Percentiles rank a stretch among this genome's conserved stretches.
Conservation (phyloP, 2,113 vertebrate species). For the Pachycephala philippinensis region DNA sequence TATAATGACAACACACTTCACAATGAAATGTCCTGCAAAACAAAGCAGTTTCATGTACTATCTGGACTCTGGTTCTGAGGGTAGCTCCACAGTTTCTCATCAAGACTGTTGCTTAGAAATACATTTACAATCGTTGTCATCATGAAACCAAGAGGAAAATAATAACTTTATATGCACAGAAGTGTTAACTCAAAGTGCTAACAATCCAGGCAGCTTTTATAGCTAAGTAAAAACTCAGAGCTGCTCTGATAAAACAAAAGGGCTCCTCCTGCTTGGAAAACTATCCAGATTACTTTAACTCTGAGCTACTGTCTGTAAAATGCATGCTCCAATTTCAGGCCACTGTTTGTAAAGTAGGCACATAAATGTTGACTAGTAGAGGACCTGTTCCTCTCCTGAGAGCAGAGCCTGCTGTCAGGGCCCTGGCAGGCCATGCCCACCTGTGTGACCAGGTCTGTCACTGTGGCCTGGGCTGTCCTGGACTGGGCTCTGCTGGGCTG, state of each 20-base stretch:
- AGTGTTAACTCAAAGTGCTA: background rate
- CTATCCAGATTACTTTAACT: background rate
- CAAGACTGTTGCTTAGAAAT: background rate
- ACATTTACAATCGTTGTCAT: background rate
- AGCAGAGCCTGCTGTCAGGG: background rate
- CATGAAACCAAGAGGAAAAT: background rate
- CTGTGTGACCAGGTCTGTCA: rapidly evolving
- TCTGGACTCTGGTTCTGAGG: background rate
- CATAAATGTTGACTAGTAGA: background rate
- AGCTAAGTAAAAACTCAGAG: background rate
- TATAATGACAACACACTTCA: background rate
- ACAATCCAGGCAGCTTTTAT: background rate
- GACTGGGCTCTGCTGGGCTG: background rate
- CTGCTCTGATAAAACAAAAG: background rate
- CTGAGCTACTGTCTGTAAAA: background rate
- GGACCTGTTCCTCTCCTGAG: background rate
- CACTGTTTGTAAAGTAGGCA: background rate
- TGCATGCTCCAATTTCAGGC: background rate
- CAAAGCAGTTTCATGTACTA: background rate
- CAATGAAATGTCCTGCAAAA: background rate
- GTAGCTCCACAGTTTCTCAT: background rate
- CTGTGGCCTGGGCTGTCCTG: background rate
- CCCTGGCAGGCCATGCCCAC: rapidly evolving
- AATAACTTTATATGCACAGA: background rate
- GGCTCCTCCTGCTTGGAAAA: background rate